Conservation (phyloP, 2,888 invertebrate genomes). For the Ophioninae sp. region DNA sequence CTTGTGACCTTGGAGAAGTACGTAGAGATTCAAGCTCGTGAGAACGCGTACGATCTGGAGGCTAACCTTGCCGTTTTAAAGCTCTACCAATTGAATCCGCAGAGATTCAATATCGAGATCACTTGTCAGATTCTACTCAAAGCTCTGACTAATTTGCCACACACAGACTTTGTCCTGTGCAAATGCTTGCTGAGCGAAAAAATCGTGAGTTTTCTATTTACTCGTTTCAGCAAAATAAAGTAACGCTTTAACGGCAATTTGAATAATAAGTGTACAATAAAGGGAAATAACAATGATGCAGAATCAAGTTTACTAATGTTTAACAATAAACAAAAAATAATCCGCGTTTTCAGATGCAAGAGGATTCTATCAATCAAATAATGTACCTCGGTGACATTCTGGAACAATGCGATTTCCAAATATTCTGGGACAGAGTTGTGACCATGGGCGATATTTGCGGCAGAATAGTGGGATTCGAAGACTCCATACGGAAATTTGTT, state of each 20-base stretch:
- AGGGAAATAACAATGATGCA: background rate
- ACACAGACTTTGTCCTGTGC: conserved; percentile 98
- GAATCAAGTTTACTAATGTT: background rate
- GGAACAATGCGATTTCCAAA: conserved; percentile 95
- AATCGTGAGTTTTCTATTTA: conserved; percentile 81
- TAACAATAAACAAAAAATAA: background rate
- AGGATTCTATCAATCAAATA: conserved; percentile 93
- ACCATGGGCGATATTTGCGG: conserved; percentile 89
- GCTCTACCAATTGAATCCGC: conserved; percentile 97
- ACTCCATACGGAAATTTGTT: conserved; percentile 97
- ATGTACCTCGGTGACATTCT: conserved; percentile 94
- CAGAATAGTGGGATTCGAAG: conserved; percentile 94
- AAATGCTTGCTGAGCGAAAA: conserved; percentile 95
- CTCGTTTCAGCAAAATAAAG: background rate
- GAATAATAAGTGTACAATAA: background rate
- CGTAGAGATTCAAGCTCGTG: conserved; percentile 95
- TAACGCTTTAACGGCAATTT: background rate
- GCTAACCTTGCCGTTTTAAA: conserved; percentile 98
- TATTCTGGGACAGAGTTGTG: conserved; percentile 93
- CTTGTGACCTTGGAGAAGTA: conserved; percentile 94
- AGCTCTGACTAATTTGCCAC: conserved; percentile 97
- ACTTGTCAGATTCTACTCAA: conserved; percentile 96
- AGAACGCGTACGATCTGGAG: conserved; percentile 97
- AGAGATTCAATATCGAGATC: conserved; percentile 90
- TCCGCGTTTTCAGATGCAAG: conserved; percentile 85